Evolutionary conservation across 2,113 vertebrate genomes (phyloP).

Genomic region (Potamarius usumacintae): DNA sequence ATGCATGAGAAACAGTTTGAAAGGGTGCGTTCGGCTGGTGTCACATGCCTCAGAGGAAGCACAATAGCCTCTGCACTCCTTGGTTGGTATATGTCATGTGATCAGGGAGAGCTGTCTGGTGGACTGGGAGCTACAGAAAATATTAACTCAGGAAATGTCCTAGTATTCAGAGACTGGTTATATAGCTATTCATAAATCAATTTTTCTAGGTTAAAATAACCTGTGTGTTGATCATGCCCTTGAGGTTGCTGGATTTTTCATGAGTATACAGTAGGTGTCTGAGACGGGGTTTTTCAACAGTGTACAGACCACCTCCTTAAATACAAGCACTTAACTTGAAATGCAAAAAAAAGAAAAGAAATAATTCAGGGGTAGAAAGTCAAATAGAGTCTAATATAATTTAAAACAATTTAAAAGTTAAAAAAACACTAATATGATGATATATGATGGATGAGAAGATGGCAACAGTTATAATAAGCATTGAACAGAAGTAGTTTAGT

Average conservation of each 20-base stretch:
- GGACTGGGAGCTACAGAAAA: too few relatives aligned
- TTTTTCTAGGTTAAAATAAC: not conserved
- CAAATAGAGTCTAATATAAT: not conserved
- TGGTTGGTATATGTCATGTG: too few relatives aligned
- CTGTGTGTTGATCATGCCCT: not conserved
- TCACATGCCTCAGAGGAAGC: too few relatives aligned
- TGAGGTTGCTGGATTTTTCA: not conserved
- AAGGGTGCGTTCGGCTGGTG: too few relatives aligned
- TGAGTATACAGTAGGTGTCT: not conserved
- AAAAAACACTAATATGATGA: too few relatives aligned
- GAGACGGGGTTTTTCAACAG: not conserved
- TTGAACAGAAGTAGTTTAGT: not conserved
- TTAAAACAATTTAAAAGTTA: not conserved
- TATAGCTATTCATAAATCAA: not conserved
- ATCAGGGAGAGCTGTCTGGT: too few relatives aligned
- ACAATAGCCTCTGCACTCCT: too few relatives aligned
- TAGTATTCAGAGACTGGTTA: not conserved
- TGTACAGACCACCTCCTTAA: not conserved
- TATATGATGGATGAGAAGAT: too few relatives aligned
- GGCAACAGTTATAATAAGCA: not conserved
- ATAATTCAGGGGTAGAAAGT: not conserved
- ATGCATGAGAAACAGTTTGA: too few relatives aligned
- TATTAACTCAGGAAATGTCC: not conserved
- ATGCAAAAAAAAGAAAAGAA: too few relatives aligned
- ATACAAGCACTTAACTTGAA: too few relatives aligned